These are phyloP conservation scores for Panonychus citri DNA, from an alignment of 1,140 invertebrate species.

Conservation along the genomic window DNA sequence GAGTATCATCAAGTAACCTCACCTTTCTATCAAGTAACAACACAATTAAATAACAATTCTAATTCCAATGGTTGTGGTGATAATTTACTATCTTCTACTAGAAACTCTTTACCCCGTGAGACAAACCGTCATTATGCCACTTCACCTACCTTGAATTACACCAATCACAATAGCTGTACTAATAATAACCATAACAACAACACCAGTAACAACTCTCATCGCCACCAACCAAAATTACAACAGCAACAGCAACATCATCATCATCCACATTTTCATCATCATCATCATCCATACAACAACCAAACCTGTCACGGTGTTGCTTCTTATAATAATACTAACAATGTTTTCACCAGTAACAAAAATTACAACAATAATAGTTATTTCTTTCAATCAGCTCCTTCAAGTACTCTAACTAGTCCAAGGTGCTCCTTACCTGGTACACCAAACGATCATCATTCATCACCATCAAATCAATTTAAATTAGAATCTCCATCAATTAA, in stretches of 20 bases:
- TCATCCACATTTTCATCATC: neutral
- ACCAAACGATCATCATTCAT: neutral
- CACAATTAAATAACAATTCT: too few relatives aligned
- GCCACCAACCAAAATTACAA: too few relatives aligned
- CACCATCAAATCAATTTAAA: neutral
- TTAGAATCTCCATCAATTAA: neutral
- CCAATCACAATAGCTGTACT: too few relatives aligned
- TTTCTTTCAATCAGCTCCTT: conserved; percentile 17
- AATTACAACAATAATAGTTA: conserved; percentile 99
- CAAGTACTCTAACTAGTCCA: neutral
- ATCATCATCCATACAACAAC: neutral
- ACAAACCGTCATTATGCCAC: too few relatives aligned
- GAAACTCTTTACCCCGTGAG: too few relatives aligned
- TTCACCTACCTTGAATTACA: too few relatives aligned
- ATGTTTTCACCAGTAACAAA: conserved; percentile 77
- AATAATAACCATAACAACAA: too few relatives aligned
- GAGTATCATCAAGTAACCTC: too few relatives aligned
- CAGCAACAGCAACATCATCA: neutral
- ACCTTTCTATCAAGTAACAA: too few relatives aligned
- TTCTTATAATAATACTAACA: neutral
- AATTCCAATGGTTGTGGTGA: too few relatives aligned
- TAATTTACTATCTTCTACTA: too few relatives aligned
- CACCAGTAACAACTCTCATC: neutral
- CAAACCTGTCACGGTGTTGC: neutral
- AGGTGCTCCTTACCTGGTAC: neutral